Evolutionary conservation across 1,140 invertebrate species (phyloP), one percentile per base, ranked within the genome.

Genomic region (Gerris buenoi): DNA sequence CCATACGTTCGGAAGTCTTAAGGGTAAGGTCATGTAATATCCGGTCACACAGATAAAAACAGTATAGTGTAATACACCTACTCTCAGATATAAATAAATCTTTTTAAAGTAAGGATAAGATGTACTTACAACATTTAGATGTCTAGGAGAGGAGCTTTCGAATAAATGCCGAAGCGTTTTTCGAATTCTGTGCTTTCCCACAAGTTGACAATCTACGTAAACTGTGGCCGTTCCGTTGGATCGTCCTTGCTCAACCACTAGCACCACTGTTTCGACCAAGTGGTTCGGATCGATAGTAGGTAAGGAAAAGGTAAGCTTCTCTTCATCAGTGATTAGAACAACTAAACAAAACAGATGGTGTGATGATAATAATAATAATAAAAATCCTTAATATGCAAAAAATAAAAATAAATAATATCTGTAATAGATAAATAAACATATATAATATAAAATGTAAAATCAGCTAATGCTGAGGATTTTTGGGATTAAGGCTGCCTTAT

Each of bases 291-390:
- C 75, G 14, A 84, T 70, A 22, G 77, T 78, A 27, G 83, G 79
- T 23, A 85, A 80, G 1, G 77, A 76, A 18, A 84, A 76, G 69
- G 82, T 79, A 68, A 83, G 15, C 77, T 72, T 5, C 74, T 83
- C 76, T 68, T 84, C 80, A 14, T 81, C 70, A 0, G 80, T 84
- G 71, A 85, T 83, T 13, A 85, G 74, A 27, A 85, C 79, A 2
- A 87, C 85, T 86, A 75, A 76, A 65, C 23, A 69, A 65, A 61
- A 64, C 60, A 65, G 65, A 65, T 66, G 27, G 66, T 33, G 15
- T 5, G 18, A 29, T 25, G n/a, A 25, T 27, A 22, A 15, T n/a
- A 14, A 28, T 56, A 27, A 25, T 5, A 64, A 68, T 63, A 27
- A 66, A 68, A 63, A 29, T 46, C 27, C 57, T 23, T n/a, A 62